Conservation (phyloP, 2,888 invertebrate genomes). For the Phoenoteleia sp. region DNA sequence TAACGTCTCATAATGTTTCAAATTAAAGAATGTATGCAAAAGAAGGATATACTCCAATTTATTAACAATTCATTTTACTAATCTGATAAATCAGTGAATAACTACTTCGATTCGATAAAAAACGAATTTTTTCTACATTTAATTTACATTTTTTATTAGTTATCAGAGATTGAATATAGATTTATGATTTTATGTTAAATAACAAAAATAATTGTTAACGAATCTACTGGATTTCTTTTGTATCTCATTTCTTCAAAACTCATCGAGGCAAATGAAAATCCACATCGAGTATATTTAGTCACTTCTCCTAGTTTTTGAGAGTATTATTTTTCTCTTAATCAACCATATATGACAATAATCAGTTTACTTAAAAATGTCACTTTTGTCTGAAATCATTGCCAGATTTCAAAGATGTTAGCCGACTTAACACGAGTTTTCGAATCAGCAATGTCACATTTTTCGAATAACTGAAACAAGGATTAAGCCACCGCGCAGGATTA, state of each 20-base stretch:
- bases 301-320: slow-evolving; percentile 52
- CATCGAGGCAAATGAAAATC: slow-evolving; percentile 57
- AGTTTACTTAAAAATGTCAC: slow-evolving; percentile 51
- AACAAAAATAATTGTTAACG: background rate
- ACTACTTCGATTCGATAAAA: background rate
- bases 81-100: background rate
- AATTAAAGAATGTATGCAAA: background rate
- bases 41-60: background rate
- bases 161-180: no score
- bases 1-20: background rate
- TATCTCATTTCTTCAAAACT: no score
- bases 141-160: background rate
- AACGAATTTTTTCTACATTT: no score
- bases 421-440: slow-evolving; percentile 20
- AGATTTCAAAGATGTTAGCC: background rate
- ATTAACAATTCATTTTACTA: background rate
- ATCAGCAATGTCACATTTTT: slow-evolving; percentile 45
- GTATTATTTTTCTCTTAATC: slow-evolving; percentile 52
- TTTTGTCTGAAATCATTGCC: no score
- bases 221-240: background rate
- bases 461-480: slow-evolving; percentile 43
- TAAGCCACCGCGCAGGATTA: slow-evolving; percentile 51
- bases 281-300: slow-evolving; percentile 51
- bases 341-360: slow-evolving; percentile 51
- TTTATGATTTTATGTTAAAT: no score